Evolutionary conservation across 64 coral and sea anemone species (phyloP).

Genomic region (Montipora efflorescens): DNA sequence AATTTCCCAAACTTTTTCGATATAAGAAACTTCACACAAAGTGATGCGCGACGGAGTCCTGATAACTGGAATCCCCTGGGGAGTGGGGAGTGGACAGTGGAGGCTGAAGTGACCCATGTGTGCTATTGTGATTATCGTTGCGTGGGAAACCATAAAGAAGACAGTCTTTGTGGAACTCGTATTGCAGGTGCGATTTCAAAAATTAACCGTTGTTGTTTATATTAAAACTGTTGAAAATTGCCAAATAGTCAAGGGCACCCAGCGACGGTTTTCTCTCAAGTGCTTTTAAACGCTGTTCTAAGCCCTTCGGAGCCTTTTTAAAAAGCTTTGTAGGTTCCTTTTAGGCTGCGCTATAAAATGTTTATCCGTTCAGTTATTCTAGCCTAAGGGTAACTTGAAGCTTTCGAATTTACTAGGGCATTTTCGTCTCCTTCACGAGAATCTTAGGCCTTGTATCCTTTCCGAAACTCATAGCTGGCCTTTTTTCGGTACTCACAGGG

Average conservation of each 20-base stretch:
- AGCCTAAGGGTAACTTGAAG: no score
- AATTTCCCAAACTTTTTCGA: slow-evolving; percentile 19
- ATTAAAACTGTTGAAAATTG: background rate
- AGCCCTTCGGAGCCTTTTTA: no score
- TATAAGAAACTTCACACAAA: background rate
- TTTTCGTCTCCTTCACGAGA: no score
- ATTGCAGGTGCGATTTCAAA: background rate
- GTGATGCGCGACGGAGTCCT: background rate
- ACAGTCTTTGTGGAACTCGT: background rate
- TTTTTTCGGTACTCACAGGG: no score
- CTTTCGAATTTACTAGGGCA: no score
- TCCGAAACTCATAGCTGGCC: no score
- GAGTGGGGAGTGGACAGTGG: slow-evolving; percentile 25
- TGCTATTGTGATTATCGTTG: slow-evolving; percentile 31
- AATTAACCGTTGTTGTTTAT: background rate
- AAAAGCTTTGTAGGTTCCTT: no score
- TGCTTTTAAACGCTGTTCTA: no score
- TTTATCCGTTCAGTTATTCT: no score
- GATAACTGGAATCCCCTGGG: slow-evolving; percentile 31
- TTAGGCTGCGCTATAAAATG: no score
- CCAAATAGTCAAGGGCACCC: background rate
- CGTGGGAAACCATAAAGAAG: background rate
- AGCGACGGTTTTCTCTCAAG: no score
- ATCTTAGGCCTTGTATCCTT: no score
- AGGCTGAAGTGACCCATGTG: slow-evolving; percentile 16